phyloP scores from a whole-genome alignment of 2,888 invertebrate species.

The Pollenia amentaria region DNA sequence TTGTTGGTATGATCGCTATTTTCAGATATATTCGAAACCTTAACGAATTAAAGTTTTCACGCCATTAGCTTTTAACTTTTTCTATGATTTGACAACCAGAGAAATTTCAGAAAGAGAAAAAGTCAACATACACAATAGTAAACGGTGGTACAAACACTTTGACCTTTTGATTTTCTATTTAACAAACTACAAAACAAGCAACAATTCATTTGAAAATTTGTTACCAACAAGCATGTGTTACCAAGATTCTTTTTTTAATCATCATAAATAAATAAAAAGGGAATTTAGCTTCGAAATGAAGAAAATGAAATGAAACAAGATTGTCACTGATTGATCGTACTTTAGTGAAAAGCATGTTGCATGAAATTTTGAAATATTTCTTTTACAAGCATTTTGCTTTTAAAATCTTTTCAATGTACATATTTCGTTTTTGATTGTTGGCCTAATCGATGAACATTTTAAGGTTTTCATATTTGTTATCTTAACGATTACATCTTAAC shows the following conservation, averaged over 20 bases:
- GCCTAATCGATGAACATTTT: slow-evolving; percentile 60
- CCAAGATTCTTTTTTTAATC: slow-evolving; percentile 62
- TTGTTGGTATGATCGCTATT: slow-evolving; percentile 24
- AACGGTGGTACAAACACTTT: slow-evolving; percentile 53
- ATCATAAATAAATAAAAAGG: slow-evolving; percentile 7
- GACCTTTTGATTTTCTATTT: slow-evolving; percentile 57
- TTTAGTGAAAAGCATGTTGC: slow-evolving; percentile 64
- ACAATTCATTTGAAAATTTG: slow-evolving; percentile 59
- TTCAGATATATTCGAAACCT: slow-evolving; percentile 32
- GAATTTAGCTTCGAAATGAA: slow-evolving; percentile 30
- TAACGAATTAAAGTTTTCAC: slow-evolving; percentile 79
- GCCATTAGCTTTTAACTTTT: slow-evolving; percentile 76
- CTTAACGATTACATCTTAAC: slow-evolving; percentile 67
- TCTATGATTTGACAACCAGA: slow-evolving; percentile 62
- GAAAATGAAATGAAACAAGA: slow-evolving; percentile 21
- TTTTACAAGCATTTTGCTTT: slow-evolving; percentile 44
- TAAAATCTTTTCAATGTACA: slow-evolving; percentile 33
- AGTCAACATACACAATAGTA: slow-evolving; percentile 4
- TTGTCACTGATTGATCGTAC: slow-evolving; percentile 83
- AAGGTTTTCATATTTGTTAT: slow-evolving; percentile 59
- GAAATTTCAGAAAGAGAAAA: slow-evolving; percentile 32
- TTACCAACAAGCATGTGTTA: slow-evolving; percentile 20
- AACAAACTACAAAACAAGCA: slow-evolving; percentile 41
- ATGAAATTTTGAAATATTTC: slow-evolving; percentile 55
- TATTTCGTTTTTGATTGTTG: slow-evolving; percentile 8